Percentiles rank a stretch among this genome's conserved stretches.
These are phyloP conservation scores for Gracilinanus agilis DNA, from an alignment of 2,113 vertebrate species.

Conservation along the genomic window DNA sequence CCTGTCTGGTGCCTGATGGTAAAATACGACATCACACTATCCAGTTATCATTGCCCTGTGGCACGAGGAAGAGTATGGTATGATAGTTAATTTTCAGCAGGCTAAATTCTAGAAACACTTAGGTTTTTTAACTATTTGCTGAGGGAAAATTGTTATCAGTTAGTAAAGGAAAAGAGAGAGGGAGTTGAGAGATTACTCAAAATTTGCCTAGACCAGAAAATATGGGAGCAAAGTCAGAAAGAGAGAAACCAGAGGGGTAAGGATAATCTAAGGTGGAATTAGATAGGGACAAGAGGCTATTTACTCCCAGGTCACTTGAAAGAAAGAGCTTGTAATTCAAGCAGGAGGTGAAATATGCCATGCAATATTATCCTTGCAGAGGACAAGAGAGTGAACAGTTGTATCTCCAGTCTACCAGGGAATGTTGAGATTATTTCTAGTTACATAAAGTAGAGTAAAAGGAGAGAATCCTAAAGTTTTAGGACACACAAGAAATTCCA, in stretches of 20 bases:
- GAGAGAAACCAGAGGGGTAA: constrained; percentile 17
- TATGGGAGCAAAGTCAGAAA: constrained; percentile 48
- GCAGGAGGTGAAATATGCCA: constrained; percentile 53
- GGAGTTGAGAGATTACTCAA: constrained; percentile 60
- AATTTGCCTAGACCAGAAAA: constrained; percentile 64
- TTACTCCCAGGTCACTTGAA: constrained; percentile 58
- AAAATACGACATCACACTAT: constrained; percentile 29
- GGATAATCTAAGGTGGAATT: constrained; percentile 6
- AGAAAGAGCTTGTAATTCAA: constrained; percentile 50
- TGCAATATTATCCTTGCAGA: constrained; percentile 53
- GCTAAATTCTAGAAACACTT: constrained; percentile 69
- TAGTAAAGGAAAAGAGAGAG: constrained; percentile 60
- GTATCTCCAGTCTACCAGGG: constrained; percentile 32
- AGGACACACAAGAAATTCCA: neutral
- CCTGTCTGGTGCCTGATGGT: constrained; percentile 49
- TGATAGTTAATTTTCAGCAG: constrained; percentile 63
- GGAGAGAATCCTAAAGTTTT: constrained; percentile 67
- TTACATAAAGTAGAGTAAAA: constrained; percentile 69
- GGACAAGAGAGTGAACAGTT: constrained; percentile 54
- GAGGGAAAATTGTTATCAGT: constrained; percentile 73
- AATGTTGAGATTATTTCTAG: constrained; percentile 59
- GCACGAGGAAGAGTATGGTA: constrained; percentile 14
- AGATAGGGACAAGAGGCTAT: neutral
- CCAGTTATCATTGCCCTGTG: constrained; percentile 47
- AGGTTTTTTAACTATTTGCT: constrained; percentile 71